Evolutionary conservation across 92 coral and sea anemone genomes (phyloP), one percentile per base, ranked within the genome.

Genomic region (Isaurus tuberculatus): DNA sequence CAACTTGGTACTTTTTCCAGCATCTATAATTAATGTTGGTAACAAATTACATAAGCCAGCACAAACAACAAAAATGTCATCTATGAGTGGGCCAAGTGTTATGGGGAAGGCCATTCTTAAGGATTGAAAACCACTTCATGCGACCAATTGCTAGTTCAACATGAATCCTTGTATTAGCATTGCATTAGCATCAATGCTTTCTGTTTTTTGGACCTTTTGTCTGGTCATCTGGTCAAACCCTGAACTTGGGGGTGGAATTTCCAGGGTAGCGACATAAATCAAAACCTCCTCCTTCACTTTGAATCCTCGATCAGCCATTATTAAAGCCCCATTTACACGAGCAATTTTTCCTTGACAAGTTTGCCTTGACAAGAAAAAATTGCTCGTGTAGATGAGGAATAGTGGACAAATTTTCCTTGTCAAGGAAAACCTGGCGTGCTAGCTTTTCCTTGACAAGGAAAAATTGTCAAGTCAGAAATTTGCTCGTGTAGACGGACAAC

Each of bases 81-180:
- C 91, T 2, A 84, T 57, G 20, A 88, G 48, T 2, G 91, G 92
- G 2, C 79, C 55, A 79, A 89, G 89, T 78, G 83, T 70, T 3
- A 84, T 79, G 51, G 92, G n/a, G 89, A 1, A 85, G 31, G 70
- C 28, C 33, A 85, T 77, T 75, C 75, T 66, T 42, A 34, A 81
- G 73, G 2, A 81, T 32, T 19, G 85, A 81, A 66, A 89, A 89
- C 49, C 64, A 27, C 73, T 89, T 89, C 92, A 89, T 85, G 27
- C 89, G 83, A n/a, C 80, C 89, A 84, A 79, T 85, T 23, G 86
- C 92, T 44, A 83, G 32, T 40, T 84, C 79, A 0, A 85, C 89
- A 90, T 86, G 92, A 9, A 90, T 87, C 73, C 83, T 70, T 79
- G 88, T 91, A 90, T 87, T 90, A 11, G 93, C n/a, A n/a, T n/a